Evolutionary conservation across 2,888 invertebrate species (phyloP).

Genomic region (Cantharis nigra): DNA sequence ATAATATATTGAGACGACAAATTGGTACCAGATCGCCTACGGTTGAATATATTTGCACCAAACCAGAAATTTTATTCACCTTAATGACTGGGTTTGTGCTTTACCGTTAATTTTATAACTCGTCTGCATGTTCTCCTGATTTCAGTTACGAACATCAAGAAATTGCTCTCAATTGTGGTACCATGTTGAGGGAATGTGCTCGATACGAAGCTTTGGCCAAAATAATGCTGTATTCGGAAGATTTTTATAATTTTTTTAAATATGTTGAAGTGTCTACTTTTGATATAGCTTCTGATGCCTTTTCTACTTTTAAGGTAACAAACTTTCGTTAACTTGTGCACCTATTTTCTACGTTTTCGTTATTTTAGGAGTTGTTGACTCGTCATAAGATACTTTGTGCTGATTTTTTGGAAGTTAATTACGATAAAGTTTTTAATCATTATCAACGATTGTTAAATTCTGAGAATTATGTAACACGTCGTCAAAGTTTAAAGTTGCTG

Average conservation of each 20-base stretch:
- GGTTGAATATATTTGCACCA: slow-evolving; percentile 97
- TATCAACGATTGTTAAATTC: slow-evolving; percentile 98
- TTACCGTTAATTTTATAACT: neutral
- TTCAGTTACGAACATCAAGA: slow-evolving; percentile 96
- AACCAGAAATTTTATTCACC: slow-evolving; percentile 95
- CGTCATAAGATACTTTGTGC: slow-evolving; percentile 95
- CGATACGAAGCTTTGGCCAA: slow-evolving; percentile 97
- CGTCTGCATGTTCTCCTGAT: slow-evolving; percentile 22
- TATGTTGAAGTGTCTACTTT: slow-evolving; percentile 99
- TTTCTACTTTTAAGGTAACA: slow-evolving; percentile 97
- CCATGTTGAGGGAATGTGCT: slow-evolving; percentile 98
- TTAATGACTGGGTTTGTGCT: slow-evolving; percentile 86
- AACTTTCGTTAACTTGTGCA: neutral
- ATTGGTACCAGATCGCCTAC: slow-evolving; percentile 98
- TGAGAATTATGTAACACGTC: slow-evolving; percentile 98
- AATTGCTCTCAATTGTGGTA: slow-evolving; percentile 98
- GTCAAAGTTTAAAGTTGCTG: slow-evolving; percentile 96
- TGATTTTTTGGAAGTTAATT: slow-evolving; percentile 98
- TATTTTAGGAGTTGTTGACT: slow-evolving; percentile 82
- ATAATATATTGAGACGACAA: slow-evolving; percentile 97
- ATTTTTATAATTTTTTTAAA: slow-evolving; percentile 99
- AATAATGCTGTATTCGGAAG: slow-evolving; percentile 96
- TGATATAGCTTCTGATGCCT: slow-evolving; percentile 99
- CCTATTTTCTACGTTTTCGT: neutral
- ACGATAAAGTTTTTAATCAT: slow-evolving; percentile 96